These are phyloP conservation scores for Bimastos eiseni DNA, from an alignment of 2,888 invertebrate species.

Conservation along the genomic window DNA sequence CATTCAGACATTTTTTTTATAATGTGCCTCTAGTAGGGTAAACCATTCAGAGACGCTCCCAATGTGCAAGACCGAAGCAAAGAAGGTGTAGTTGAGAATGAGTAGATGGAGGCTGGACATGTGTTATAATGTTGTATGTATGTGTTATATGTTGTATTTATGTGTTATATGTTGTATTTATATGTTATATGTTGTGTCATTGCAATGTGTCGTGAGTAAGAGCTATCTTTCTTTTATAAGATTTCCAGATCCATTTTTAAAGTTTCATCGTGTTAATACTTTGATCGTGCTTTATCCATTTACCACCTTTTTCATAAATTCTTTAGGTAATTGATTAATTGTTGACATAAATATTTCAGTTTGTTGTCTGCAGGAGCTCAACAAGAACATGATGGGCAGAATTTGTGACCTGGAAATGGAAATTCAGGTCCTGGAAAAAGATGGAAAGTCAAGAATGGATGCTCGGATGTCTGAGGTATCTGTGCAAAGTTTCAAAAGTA, in stretches of 20 bases:
- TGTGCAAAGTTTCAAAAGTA: neutral
- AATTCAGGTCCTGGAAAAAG: slow-evolving; percentile 86
- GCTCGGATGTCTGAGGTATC: slow-evolving; percentile 16
- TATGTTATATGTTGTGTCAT: too few species aligned
- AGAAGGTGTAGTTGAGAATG: too few species aligned
- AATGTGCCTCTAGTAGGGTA: too few species aligned
- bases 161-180: too few species aligned
- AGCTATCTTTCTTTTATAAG: neutral
- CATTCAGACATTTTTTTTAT: too few species aligned
- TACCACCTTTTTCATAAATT: neutral
- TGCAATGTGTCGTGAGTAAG: neutral
- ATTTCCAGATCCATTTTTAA: neutral
- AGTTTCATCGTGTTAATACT: neutral
- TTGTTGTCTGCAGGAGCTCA: slow-evolving; percentile 70
- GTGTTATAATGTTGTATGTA: too few species aligned
- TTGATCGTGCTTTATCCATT: neutral
- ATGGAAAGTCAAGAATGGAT: slow-evolving; percentile 57
- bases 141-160: too few species aligned
- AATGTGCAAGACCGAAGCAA: too few species aligned
- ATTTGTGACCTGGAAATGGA: slow-evolving; percentile 90
- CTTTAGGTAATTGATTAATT: neutral
- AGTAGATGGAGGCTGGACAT: too few species aligned
- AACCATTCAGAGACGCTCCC: too few species aligned
- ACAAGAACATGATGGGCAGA: slow-evolving; percentile 78
- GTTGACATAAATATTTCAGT: neutral